phyloP scores from a whole-genome alignment of 2,113 vertebrate genomes.

The Oreotrochilus melanogaster region DNA sequence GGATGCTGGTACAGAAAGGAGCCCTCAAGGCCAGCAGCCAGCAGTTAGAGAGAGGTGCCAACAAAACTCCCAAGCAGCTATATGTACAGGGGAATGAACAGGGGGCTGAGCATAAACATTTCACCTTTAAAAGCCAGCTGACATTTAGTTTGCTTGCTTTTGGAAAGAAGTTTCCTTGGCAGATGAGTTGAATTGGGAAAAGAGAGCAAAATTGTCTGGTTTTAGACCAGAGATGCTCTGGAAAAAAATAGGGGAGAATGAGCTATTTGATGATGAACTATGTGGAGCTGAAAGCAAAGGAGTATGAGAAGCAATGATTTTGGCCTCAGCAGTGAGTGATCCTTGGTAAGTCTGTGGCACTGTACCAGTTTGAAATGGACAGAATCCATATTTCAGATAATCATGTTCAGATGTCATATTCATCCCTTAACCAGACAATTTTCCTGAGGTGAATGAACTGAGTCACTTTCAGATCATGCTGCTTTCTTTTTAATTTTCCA shows the following conservation, averaged over 20 bases:
- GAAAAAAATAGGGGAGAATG: neutral
- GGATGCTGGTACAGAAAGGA: neutral
- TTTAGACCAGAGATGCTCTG: neutral
- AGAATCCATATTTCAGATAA: neutral
- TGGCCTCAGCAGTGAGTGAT: neutral
- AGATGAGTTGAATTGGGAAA: neutral
- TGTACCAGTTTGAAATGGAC: neutral
- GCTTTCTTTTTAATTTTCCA: constrained; percentile 25
- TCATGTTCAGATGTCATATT: neutral
- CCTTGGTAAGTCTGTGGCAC: neutral
- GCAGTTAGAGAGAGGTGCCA: neutral
- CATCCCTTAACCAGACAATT: neutral
- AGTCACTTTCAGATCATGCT: neutral
- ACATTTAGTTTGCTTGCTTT: neutral
- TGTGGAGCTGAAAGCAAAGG: neutral
- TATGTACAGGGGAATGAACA: neutral
- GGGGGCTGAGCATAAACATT: neutral
- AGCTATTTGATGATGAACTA: neutral
- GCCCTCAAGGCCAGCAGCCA: neutral
- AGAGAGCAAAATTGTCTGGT: neutral
- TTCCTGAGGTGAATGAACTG: constrained; percentile 1
- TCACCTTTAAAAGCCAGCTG: neutral
- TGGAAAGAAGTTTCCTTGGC: neutral
- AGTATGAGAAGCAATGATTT: neutral
- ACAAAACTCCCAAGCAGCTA: neutral